Evolutionary conservation across 2,888 invertebrate genomes (phyloP), one percentile per base, ranked within the genome.

Genomic region (Hanleya hanleyi): DNA sequence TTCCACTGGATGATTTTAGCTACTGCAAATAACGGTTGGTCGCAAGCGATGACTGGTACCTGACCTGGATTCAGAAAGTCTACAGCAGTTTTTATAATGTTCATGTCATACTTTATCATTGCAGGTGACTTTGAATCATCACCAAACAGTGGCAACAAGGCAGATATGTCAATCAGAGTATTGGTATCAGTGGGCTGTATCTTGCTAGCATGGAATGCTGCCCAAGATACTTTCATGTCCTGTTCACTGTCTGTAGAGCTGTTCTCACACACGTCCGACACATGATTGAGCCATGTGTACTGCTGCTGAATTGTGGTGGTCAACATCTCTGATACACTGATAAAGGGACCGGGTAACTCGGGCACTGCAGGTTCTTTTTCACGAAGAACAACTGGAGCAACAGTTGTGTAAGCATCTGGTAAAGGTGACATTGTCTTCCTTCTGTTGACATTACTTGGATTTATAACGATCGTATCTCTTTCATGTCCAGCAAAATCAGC

Each of bases 41-140:
- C 71, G 64, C 32, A 36, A 18, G 71, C 65, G 26, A 67, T 47
- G 4, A 74, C 51, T n/a, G 68, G 71, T 9, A 62, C 65, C 49
- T 74, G 67, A 4, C 64, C 50, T 33, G 67, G 62, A 74, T 74
- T 70, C 0, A 74, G 33, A 41, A 70, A 70, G 6, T 26, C 15
- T 9, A 41, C 36, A 26, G 51, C 37, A 33, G 29, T n/a, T n/a
- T 51, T 57, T 12, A 67, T 33, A 35, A 67, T 12, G 18, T 67
- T 41, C 74, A 70, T 73, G 32, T 33, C 29, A 67, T 70, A n/a
- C n/a, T n/a, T n/a, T n/a, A n/a, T n/a, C n/a, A n/a, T n/a, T n/a
- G n/a, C n/a, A n/a, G n/a, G n/a, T n/a, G n/a, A n/a, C n/a, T n/a
- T n/a, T n/a, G n/a, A n/a, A n/a, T n/a, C n/a, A n/a, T n/a, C n/a